These are phyloP conservation scores for Watsonalla binaria DNA, from an alignment of 2,888 invertebrate species.

Conservation along the genomic window DNA sequence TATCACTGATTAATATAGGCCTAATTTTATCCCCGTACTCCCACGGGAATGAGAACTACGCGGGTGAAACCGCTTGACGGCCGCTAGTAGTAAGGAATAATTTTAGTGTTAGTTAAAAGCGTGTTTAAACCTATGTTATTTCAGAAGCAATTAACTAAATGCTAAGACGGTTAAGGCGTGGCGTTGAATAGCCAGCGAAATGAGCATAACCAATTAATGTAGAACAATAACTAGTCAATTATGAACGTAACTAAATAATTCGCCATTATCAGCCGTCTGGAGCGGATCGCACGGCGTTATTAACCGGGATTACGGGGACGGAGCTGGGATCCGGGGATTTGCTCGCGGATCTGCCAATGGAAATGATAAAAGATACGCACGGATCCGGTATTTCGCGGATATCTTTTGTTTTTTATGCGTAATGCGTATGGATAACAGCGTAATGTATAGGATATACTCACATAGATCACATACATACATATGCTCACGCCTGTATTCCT, in stretches of 20 bases:
- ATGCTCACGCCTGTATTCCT: too few relatives aligned
- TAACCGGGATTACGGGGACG: constrained; percentile 75
- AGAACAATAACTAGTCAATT: constrained; percentile 60
- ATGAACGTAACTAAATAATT: constrained; percentile 58
- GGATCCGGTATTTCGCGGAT: constrained; percentile 15
- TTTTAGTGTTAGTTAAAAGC: too few relatives aligned
- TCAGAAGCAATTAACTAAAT: not conserved
- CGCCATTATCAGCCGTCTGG: constrained; percentile 62
- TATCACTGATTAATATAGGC: too few relatives aligned
- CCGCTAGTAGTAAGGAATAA: too few relatives aligned
- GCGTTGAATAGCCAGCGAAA: too few relatives aligned
- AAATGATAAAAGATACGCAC: constrained; percentile 73
- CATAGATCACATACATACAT: too few relatives aligned
- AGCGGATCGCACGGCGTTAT: constrained; percentile 56
- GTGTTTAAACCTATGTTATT: too few relatives aligned
- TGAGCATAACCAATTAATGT: constrained; percentile 19
- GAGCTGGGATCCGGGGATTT: constrained; percentile 75
- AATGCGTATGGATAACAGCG: not conserved
- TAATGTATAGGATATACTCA: not conserved
- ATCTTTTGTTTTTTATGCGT: constrained; percentile 8
- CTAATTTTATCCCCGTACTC: too few relatives aligned
- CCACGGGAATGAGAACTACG: too few relatives aligned
- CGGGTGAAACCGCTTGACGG: too few relatives aligned
- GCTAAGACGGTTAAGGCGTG: not conserved
- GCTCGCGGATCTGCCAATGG: constrained; percentile 68